Conservation (phyloP, 2,113 vertebrate species). For the Acrocephalus kingi region DNA sequence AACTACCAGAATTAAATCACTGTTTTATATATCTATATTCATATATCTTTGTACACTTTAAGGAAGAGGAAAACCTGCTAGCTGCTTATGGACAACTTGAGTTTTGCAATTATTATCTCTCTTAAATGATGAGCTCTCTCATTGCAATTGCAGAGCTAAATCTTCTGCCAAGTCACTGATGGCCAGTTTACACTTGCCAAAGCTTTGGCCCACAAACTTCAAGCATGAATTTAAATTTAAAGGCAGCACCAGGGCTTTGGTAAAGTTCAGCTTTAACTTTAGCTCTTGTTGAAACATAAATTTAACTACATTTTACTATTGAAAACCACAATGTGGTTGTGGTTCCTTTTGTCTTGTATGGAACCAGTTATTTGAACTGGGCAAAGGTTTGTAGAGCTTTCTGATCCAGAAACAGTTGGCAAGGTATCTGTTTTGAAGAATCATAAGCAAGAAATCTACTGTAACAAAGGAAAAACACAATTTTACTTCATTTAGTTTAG, state of each 20-base stretch:
- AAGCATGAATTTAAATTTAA: neutral
- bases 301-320: neutral
- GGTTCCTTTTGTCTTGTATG: constrained; percentile 23
- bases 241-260: neutral
- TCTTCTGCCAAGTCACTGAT: neutral
- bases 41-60: neutral
- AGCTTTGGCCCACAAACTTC: neutral
- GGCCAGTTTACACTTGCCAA: neutral
- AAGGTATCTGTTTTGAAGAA: neutral
- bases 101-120: neutral
- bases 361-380: neutral
- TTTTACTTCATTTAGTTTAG: neutral
- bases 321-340: neutral
- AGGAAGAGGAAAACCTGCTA: neutral
- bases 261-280: neutral
- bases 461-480: neutral
- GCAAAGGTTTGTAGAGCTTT: neutral
- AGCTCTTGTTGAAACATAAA: neutral
- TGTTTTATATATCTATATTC: neutral
- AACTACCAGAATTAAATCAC: neutral
- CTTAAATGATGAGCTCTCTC: neutral
- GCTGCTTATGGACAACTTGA: neutral
- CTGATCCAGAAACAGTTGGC: neutral
- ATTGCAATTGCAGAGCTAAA: neutral
- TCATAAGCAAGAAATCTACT: neutral